A percentile compares a stretch with the other conserved stretches of the same genome.
Evolutionary conservation across 2,113 vertebrate species (phyloP).

Genomic region (Nothocercus nigrocapillus): DNA sequence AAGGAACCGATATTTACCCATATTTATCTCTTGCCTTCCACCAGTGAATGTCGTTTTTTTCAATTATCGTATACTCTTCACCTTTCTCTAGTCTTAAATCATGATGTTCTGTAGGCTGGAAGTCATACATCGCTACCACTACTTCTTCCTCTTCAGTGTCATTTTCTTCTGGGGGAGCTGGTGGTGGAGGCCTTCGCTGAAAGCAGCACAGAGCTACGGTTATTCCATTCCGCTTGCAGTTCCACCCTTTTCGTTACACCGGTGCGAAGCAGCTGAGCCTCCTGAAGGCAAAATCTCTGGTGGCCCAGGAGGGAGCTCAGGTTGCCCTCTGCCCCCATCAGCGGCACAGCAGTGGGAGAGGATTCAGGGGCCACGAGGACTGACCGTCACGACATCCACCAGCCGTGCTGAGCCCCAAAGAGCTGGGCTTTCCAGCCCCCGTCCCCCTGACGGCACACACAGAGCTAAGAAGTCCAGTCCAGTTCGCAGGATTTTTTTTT

Average conservation of each 20-base stretch:
- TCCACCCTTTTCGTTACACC: neutral
- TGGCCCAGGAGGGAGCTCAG: neutral
- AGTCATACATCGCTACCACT: conserved; percentile 92
- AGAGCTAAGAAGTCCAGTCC: neutral
- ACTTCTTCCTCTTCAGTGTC: conserved; percentile 75
- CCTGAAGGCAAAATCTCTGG: neutral
- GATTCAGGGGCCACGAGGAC: no score
- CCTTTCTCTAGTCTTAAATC: conserved; percentile 87
- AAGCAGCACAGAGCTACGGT: neutral
- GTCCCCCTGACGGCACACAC: neutral
- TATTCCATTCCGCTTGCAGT: neutral
- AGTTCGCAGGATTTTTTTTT: neutral
- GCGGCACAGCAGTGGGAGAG: no score
- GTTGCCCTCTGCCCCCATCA: no score
- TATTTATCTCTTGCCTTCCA: conserved; percentile 88
- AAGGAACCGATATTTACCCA: conserved; percentile 75
- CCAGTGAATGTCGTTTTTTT: conserved; percentile 91
- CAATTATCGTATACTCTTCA: conserved; percentile 88
- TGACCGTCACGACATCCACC: no score
- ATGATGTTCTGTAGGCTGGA: conserved; percentile 85
- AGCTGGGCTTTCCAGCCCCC: neutral
- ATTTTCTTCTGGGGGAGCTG: conserved; percentile 24
- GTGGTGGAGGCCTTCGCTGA: conserved; percentile 78
- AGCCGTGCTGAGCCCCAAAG: no score
- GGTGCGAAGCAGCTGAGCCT: neutral